These are phyloP conservation scores for Hypomesus transpacificus DNA, from an alignment of 2,113 vertebrate genomes.

Conservation along the genomic window DNA sequence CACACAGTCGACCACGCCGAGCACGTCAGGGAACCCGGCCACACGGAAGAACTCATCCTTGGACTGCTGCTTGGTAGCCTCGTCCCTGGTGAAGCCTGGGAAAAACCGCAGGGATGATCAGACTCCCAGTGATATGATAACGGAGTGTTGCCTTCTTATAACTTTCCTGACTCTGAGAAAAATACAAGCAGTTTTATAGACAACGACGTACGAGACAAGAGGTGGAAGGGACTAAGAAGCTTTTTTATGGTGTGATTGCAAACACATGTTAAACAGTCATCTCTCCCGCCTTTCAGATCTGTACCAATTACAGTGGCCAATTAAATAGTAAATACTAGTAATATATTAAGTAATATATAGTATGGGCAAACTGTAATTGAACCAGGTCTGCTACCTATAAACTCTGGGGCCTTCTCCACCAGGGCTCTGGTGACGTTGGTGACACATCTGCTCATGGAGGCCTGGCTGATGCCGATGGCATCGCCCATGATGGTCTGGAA, in stretches of 20 bases:
- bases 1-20: conserved; percentile 88
- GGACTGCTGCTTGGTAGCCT: conserved; percentile 72
- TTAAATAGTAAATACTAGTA: too few relatives aligned
- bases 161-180: not conserved
- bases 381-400: conserved; percentile 64
- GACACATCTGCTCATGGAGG: conserved; percentile 96
- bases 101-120: too few relatives aligned
- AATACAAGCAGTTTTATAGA: not conserved
- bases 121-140: too few relatives aligned
- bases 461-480: conserved; percentile 94
- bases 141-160: too few relatives aligned
- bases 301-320: too few relatives aligned
- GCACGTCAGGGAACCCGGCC: conserved; percentile 86
- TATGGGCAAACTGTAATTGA: not conserved
- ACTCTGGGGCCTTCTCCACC: conserved; percentile 86
- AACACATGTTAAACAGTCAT: too few relatives aligned
- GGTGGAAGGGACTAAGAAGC: too few relatives aligned
- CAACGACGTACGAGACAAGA: not conserved
- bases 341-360: not conserved
- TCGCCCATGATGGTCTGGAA: conserved; percentile 97
- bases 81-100: conserved; percentile 70
- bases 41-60: conserved; percentile 86
- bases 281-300: too few relatives aligned
- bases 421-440: conserved; percentile 90
- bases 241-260: too few relatives aligned